Conservation (phyloP, 2,888 invertebrate species). For the Cheilosia vernalis region DNA sequence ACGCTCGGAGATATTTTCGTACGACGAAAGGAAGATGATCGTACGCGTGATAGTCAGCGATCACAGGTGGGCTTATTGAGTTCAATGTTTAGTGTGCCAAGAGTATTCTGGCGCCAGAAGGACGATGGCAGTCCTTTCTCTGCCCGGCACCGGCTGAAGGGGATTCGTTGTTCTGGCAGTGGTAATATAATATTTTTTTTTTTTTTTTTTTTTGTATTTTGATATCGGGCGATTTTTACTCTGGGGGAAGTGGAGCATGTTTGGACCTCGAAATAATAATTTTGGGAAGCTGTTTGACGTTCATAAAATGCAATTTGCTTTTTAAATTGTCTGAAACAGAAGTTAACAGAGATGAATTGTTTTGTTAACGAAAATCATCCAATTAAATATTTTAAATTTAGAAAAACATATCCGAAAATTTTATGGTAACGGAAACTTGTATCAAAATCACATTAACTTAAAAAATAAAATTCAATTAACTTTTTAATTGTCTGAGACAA, state of each 20-base stretch:
- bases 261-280: not conserved
- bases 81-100: constrained; percentile 76
- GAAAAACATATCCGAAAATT: too few relatives aligned
- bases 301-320: too few relatives aligned
- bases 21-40: constrained; percentile 76
- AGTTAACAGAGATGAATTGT: not conserved
- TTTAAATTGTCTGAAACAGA: too few relatives aligned
- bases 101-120: constrained; percentile 79
- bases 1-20: constrained; percentile 78
- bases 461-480: too few relatives aligned
- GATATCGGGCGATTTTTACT: too few relatives aligned
- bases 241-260: not conserved
- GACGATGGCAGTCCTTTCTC: constrained; percentile 77
- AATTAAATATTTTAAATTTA: too few relatives aligned
- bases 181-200: constrained; percentile 77
- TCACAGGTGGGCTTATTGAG: constrained; percentile 81
- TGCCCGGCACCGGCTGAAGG: constrained; percentile 81
- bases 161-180: constrained; percentile 82
- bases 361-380: not conserved
- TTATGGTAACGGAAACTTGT: too few relatives aligned
- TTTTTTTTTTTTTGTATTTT: too few relatives aligned
- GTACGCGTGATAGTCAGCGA: constrained; percentile 81
- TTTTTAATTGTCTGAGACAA: too few relatives aligned
- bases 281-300: too few relatives aligned
- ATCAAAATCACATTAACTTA: too few relatives aligned